Evolutionary conservation across 2,888 invertebrate species (phyloP), one percentile per base, ranked within the genome.

Genomic region (Parascotia fuliginaria): DNA sequence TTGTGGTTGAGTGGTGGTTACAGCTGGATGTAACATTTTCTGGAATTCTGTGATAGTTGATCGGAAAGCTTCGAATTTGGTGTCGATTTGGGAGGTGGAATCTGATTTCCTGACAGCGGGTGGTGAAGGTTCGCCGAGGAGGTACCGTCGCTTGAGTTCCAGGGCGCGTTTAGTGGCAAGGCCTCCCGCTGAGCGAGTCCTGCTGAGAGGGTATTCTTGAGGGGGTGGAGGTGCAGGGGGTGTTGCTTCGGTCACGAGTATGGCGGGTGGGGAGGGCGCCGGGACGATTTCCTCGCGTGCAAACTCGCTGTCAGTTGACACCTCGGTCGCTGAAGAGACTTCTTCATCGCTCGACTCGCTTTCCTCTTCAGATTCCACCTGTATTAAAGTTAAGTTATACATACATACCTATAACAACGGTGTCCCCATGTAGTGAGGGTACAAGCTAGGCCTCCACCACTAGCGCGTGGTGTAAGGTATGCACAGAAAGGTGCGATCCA

Each of bases 291-390:
- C 96, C 75, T 97, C 97, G 59, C 96, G 95, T 61, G 97, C 97
- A 77, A 98, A 97, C 88, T 98, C 97, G 16, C 97, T 97, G 88
- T 98, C 97, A 0, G 97, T 97, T 38, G 97, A 97, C 69, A 97
- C 97, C 92, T 97, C 97, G 0, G 97, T 97, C 1, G 97, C 97
- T 5, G 97, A 97, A 71, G 97, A 97, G 65, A 95, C 95, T 63
- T 95, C 94, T 73, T 95, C 94, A 68, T 95, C 95, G 62, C 95
- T 94, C 54, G 95, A 94, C 71, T 95, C 94, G 66, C 94, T 94
- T 58, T 89, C 89, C 44, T 89, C 89, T 49, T 90, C 89, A 16
- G 90, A 88, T 85, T 91, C 91, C 87, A 88, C 90, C 91, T 91
- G 77, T 60, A 52, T 55, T 47, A 48, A 60, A 64, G 50, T 44